These are phyloP conservation scores for Nycticryphes semicollaris DNA, from an alignment of 2,113 vertebrate genomes.

Conservation along the genomic window DNA sequence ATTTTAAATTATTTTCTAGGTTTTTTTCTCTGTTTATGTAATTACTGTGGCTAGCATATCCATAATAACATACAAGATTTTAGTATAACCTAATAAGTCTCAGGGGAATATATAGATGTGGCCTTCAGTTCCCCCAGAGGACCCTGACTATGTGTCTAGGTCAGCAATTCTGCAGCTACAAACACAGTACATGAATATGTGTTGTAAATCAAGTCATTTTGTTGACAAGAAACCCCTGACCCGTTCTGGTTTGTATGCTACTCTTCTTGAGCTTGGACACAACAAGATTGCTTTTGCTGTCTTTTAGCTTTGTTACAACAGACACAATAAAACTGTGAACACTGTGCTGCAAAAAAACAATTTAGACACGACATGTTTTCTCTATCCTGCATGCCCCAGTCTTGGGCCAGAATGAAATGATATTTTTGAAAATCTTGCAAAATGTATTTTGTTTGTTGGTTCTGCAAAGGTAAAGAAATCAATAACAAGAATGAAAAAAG, in stretches of 20 bases:
- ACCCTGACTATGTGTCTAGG: not conserved
- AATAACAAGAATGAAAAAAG: slow-evolving; percentile 25
- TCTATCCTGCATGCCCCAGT: not conserved
- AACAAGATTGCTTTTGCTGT: not conserved
- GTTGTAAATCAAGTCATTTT: not conserved
- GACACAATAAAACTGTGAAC: not conserved
- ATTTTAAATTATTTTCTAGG: not conserved
- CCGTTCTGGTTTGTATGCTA: not conserved
- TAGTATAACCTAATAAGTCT: not conserved
- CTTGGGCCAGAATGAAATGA: not conserved
- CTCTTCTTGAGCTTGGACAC: not conserved
- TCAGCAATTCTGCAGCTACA: not conserved
- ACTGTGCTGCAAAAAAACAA: not conserved
- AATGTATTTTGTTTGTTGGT: slow-evolving; percentile 1
- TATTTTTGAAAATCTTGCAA: slow-evolving; percentile 13
- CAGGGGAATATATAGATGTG: not conserved
- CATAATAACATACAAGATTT: not conserved
- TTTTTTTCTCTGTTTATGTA: not conserved
- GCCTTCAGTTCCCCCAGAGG: not conserved
- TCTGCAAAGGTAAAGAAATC: slow-evolving; percentile 18
- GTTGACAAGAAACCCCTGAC: not conserved
- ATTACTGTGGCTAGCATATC: not conserved
- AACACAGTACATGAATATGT: not conserved
- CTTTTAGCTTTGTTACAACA: not conserved
- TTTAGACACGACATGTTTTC: not conserved